phyloP scores from a whole-genome alignment of 2,797 vertebrate genomes.

The Urocyon cinereoargenteus region DNA sequence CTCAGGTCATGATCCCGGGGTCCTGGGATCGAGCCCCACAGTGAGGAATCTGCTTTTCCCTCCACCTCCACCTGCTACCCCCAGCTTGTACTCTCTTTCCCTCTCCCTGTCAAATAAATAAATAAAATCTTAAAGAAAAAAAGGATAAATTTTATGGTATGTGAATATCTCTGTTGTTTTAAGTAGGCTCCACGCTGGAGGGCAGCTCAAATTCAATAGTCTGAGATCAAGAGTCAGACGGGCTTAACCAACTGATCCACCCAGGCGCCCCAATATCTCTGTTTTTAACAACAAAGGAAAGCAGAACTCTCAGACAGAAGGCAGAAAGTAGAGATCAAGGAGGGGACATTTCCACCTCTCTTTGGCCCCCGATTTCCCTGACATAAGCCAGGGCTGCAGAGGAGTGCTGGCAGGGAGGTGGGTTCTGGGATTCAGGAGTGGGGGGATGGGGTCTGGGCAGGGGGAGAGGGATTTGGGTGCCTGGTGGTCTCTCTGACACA shows the following conservation, averaged over 20 bases:
- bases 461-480: background rate
- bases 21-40: too few relatives aligned
- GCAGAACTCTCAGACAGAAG: background rate
- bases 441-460: background rate
- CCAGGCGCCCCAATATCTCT: background rate
- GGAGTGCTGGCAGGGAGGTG: background rate
- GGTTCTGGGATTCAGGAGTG: background rate
- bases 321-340: background rate
- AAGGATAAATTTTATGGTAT: background rate
- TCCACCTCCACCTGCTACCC: too few relatives aligned
- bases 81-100: too few relatives aligned
- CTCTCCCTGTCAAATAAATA: too few relatives aligned
- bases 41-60: too few relatives aligned
- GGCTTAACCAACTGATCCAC: background rate
- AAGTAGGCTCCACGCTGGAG: background rate
- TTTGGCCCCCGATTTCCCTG: background rate
- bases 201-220: background rate
- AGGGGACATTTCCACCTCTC: background rate
- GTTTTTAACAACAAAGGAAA: background rate
- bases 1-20: too few relatives aligned
- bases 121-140: too few relatives aligned
- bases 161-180: background rate
- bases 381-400: background rate
- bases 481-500: background rate
- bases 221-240: background rate